Conservation (phyloP, 2,888 invertebrate species). For the Griposia aprilina region DNA sequence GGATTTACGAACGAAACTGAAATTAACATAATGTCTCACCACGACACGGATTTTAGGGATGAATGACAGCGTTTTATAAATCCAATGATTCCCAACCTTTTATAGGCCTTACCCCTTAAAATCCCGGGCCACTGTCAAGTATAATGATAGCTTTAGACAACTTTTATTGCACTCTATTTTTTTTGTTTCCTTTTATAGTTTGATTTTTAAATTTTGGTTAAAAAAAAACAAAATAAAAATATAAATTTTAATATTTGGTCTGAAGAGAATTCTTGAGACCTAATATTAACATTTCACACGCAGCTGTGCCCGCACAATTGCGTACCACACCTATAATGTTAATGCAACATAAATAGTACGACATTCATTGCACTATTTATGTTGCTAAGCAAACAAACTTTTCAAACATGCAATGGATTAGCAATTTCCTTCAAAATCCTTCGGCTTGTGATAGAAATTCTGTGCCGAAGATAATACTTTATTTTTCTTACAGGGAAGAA, state of each 20-base stretch:
- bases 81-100: conserved; percentile 23
- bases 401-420: not conserved
- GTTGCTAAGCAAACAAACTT: not conserved
- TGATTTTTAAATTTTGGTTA: too few relatives aligned
- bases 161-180: not conserved
- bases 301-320: not conserved
- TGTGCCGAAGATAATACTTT: not conserved
- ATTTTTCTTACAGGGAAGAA: too few relatives aligned
- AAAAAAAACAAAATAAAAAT: too few relatives aligned
- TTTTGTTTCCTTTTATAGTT: not conserved
- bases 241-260: too few relatives aligned
- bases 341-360: too few relatives aligned
- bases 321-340: not conserved
- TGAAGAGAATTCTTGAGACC: too few relatives aligned
- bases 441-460: not conserved
- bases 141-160: not conserved
- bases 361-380: not conserved
- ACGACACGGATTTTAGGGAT: conserved; percentile 58
- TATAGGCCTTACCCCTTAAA: conserved; percentile 4
- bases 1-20: conserved; percentile 65
- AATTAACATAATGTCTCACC: conserved; percentile 76
- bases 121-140: not conserved
- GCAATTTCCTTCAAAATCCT: not conserved
- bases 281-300: not conserved
- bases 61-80: conserved; percentile 48